Evolutionary conservation across 1,140 invertebrate genomes (phyloP), one percentile per base, ranked within the genome.

Genomic region (Neuroterus valhalla): DNA sequence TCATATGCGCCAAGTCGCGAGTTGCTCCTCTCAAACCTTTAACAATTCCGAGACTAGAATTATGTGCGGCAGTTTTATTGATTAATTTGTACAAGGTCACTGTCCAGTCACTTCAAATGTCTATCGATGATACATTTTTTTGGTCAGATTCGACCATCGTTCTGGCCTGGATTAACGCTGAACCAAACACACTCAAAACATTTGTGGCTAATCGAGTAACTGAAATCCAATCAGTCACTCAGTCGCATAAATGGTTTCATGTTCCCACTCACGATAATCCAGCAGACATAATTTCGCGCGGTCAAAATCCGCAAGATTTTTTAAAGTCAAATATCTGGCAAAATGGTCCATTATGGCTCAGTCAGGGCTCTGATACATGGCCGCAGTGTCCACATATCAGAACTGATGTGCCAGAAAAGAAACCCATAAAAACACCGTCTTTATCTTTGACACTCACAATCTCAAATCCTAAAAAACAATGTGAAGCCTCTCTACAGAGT

Each of bases 101-200:
- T 44, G 11, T 45, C 21, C 50, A 14, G n/a, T 26, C 38, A 11
- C 19, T 78, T 3, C 46, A 72, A 8, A 6, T 75, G 12, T 12
- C 55, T 3, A 2, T 75, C 19, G 11, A 62, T 2, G 15, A 43
- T 42, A 38, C 46, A 2, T 31, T 11, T 6, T 62, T 78, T 1
- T 78, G 73, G 73, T 75, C 77, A 3, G 76, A 78, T 31, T 74
- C 67, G n/a, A n/a, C n/a, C n/a, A n/a, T n/a, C n/a, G n/a, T n/a
- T n/a, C n/a, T n/a, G n/a, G n/a, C n/a, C n/a, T 77, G 75, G 75
- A 66, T 77, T 12, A 19, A 50, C 0, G 70, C 23, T 1, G 17
- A 46, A 8, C 26, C 68, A 44, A 17, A 72, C 14, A 42, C 46
- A 19, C n/a, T 71, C 2, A 68, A 74, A 50, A 71, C 69, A 0